Percentiles rank a stretch among this genome's conserved stretches.
These are phyloP conservation scores for Gymnoscelis rufifasciata DNA, from an alignment of 2,888 invertebrate genomes.

Conservation along the genomic window DNA sequence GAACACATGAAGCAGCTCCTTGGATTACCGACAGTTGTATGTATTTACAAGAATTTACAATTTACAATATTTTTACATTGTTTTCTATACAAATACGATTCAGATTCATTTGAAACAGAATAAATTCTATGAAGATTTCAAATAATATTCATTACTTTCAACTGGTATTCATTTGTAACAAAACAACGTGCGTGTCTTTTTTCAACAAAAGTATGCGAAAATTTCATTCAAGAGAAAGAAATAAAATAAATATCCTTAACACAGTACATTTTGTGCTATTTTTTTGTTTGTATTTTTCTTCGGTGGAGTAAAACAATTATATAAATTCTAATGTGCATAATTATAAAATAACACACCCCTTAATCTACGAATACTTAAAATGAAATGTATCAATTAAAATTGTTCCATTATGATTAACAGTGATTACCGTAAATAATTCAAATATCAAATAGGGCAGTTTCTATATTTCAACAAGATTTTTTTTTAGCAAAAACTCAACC, in stretches of 20 bases:
- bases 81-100: slow-evolving; percentile 1
- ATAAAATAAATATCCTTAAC: background rate
- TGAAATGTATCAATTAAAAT: slow-evolving; percentile 20
- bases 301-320: slow-evolving; percentile 9
- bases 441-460: slow-evolving; percentile 11
- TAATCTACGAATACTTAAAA: slow-evolving; percentile 23
- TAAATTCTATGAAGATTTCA: too few relatives aligned
- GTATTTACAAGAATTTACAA: slow-evolving; percentile 7
- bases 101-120: too few relatives aligned
- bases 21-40: slow-evolving; percentile 12
- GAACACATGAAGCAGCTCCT: slow-evolving; percentile 12
- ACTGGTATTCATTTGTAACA: too few relatives aligned
- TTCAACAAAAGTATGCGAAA: too few relatives aligned
- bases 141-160: too few relatives aligned
- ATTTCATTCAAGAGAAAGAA: too few relatives aligned
- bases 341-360: slow-evolving; percentile 20
- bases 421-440: slow-evolving; percentile 8
- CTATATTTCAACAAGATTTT: background rate
- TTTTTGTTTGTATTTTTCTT: background rate
- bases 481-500: background rate
- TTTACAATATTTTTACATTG: slow-evolving; percentile 1
- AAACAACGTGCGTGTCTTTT: too few relatives aligned
- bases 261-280: background rate
- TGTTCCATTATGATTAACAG: slow-evolving; percentile 24
- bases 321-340: slow-evolving; percentile 14